Percentiles rank a stretch among this genome's conserved stretches.
Conservation (phyloP, 2,797 vertebrate genomes). For the Lepilemur septentrionalis region DNA sequence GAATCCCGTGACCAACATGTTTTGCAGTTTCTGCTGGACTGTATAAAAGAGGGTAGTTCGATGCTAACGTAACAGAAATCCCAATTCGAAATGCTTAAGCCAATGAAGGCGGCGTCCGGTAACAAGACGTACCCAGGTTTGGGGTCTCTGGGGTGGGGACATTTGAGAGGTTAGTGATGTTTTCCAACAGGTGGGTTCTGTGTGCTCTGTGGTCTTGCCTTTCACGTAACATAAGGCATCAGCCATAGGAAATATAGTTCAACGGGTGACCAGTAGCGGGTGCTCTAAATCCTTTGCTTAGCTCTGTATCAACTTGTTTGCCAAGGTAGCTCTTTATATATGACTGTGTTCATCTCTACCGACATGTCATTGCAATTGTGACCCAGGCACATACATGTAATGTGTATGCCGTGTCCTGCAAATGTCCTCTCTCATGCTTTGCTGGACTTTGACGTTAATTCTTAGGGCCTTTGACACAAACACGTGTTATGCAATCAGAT, state of each 20-base stretch:
- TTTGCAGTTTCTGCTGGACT: background rate
- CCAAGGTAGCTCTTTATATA: background rate
- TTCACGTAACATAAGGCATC: fast-evolving
- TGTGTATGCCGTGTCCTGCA: fast-evolving
- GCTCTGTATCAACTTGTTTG: background rate
- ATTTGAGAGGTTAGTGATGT: background rate
- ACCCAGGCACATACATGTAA: fast-evolving
- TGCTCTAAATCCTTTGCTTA: background rate
- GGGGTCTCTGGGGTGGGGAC: no score
- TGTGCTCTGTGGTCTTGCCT: no score
- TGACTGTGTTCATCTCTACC: background rate
- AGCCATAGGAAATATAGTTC: no score
- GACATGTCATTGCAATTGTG: fast-evolving
- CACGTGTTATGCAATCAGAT: fast-evolving
- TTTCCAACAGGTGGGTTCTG: fast-evolving
- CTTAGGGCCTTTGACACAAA: background rate
- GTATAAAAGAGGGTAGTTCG: background rate
- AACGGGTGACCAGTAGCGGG: fast-evolving
- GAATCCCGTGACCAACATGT: background rate
- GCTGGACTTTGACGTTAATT: background rate
- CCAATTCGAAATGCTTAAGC: background rate
- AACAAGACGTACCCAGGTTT: background rate
- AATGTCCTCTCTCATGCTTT: no score
- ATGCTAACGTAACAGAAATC: background rate
- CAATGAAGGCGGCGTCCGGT: background rate